Evolutionary conservation across 2,888 invertebrate genomes (phyloP).

Genomic region (Allacma fusca): DNA sequence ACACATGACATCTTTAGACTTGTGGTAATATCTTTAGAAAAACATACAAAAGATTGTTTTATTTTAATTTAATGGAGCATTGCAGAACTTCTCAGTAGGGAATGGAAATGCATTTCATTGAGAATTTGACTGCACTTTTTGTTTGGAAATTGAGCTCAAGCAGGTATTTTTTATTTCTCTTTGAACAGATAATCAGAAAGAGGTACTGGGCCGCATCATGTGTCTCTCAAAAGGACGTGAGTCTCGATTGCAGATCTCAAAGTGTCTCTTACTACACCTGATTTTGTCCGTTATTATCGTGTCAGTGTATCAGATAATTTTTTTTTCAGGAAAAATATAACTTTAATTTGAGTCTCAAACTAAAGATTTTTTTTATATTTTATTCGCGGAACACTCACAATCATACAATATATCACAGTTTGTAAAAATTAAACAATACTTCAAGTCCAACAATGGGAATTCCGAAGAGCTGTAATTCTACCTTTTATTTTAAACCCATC

Average conservation of each 20-base stretch:
- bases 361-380: too few species aligned
- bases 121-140: not conserved
- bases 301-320: too few species aligned
- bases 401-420: too few species aligned
- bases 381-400: too few species aligned
- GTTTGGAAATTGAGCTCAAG: not conserved
- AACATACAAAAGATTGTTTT: not conserved
- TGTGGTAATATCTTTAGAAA: not conserved
- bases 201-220: not conserved
- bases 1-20: not conserved
- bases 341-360: too few species aligned
- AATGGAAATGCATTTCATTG: not conserved
- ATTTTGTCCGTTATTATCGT: too few species aligned
- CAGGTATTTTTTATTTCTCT: not conserved
- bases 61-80: constrained; percentile 17
- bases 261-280: not conserved
- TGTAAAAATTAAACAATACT: too few species aligned
- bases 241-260: not conserved
- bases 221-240: not conserved
- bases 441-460: too few species aligned
- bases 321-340: too few species aligned
- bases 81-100: not conserved
- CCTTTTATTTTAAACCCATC: too few species aligned
- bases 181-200: not conserved
- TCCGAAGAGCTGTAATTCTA: too few species aligned